Conservation (phyloP, 2,888 invertebrate genomes). For the Eledona agricola region DNA sequence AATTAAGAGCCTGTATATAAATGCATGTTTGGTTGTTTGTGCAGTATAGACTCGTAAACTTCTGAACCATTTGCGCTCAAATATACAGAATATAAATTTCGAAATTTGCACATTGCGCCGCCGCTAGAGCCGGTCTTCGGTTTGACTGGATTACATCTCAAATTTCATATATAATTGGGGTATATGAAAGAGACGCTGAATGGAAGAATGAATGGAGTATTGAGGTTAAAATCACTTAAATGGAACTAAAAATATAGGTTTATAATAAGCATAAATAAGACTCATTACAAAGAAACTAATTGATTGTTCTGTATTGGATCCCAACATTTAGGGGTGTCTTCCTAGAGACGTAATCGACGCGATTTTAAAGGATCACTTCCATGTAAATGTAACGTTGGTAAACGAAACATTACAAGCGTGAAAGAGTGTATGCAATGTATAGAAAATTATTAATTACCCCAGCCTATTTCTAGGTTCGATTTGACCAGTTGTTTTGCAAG, state of each 20-base stretch:
- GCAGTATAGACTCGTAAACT: too few species aligned
- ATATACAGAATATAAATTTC: too few species aligned
- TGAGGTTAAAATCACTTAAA: slow-evolving; percentile 37
- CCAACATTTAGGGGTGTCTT: slow-evolving; percentile 51
- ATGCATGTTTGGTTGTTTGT: too few species aligned
- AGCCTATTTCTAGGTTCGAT: slow-evolving; percentile 71
- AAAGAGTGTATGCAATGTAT: slow-evolving; percentile 63
- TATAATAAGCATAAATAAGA: slow-evolving; percentile 36
- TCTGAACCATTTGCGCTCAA: too few species aligned
- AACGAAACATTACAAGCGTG: slow-evolving; percentile 52
- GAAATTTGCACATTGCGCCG: too few species aligned
- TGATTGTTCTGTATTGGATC: slow-evolving; percentile 56
- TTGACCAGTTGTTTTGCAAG: slow-evolving; percentile 61
- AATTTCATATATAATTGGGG: slow-evolving; percentile 48
- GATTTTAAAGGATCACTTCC: slow-evolving; percentile 35
- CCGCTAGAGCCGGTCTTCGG: too few species aligned
- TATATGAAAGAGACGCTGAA: slow-evolving; percentile 48
- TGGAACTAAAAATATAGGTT: slow-evolving; percentile 34
- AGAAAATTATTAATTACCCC: slow-evolving; percentile 70
- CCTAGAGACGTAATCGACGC: slow-evolving; percentile 40
- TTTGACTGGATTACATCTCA: slow-evolving; percentile 19
- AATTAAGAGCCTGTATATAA: too few species aligned
- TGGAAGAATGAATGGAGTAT: slow-evolving; percentile 41
- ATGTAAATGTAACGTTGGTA: slow-evolving; percentile 37
- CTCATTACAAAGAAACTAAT: slow-evolving; percentile 50